Base-by-base conservation (phyloP, 2,888 invertebrate species). In the Drosophila affinis region DNA sequence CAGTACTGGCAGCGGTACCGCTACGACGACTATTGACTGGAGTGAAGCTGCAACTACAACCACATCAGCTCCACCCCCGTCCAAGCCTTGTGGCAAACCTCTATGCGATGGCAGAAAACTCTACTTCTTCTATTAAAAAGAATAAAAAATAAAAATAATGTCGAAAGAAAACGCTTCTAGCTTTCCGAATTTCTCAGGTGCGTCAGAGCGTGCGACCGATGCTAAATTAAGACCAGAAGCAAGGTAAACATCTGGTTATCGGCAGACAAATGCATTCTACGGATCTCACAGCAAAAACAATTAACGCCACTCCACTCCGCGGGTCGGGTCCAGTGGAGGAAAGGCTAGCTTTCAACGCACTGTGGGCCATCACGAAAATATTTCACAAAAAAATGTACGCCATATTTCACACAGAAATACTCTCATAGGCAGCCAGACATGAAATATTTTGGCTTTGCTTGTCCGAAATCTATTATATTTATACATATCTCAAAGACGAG, bases 241-340 rank as follows among this genome's bases (percentile, higher is more conserved):
- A 18, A 49, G 45, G 21, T 34, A 47, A 72, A 67, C 76, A 87
- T 87, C 78, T 84, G 85, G 70, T 48, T 57, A 54, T 21, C 14
- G 34, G 47, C 51, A 62, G 27, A 54, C 21, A 49, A 58, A 54
- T 75, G 75, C 75, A 68, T 75, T 73, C 62, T 58, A 67, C 62
- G 68, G n/a, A 39, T 74, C 54, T 69, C 69, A 75, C 53, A 63
- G 55, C 58, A n/a, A 48, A 18, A 52, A 51, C 63, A 75, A 56
- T 74, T 74, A 68, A 68, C 53, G 61, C 61, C 55, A 59, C 67
- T 61, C 52, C 12, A 24, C 53, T 24, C 5, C 4, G 53, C 21
- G 48, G 53, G 53, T 59, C 60, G 48, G 52, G 67, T 39, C 18
- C 18, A n/a, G n/a, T n/a, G 18, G 18, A 18, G 46, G 32, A 48